phyloP scores from a whole-genome alignment of 2,797 vertebrate species.

The Neomorphus geoffroyi region DNA sequence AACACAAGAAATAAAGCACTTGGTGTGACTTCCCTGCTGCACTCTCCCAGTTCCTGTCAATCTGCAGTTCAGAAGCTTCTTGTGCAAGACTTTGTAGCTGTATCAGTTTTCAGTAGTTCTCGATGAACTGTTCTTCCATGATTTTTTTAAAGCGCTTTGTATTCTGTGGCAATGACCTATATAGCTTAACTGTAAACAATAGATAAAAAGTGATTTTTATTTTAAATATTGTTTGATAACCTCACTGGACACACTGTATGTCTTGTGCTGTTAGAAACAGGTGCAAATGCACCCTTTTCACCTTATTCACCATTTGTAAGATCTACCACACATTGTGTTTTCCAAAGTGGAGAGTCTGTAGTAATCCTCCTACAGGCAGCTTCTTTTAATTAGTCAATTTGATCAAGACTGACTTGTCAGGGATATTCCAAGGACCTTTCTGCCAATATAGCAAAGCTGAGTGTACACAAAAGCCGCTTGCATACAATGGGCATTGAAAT shows the following conservation, averaged over 20 bases:
- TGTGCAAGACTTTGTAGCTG: neutral
- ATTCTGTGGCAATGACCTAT: neutral
- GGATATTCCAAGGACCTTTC: neutral
- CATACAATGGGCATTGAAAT: neutral
- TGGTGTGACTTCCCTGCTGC: neutral
- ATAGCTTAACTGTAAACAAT: neutral
- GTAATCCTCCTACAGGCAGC: neutral
- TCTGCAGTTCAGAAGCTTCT: neutral
- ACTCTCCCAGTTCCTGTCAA: neutral
- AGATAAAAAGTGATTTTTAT: neutral
- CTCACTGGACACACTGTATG: neutral
- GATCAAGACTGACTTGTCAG: neutral
- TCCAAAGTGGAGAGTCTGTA: neutral
- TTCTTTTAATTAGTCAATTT: neutral
- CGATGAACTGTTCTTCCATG: neutral
- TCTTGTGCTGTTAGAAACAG: neutral
- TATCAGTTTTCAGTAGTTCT: neutral
- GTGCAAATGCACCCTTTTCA: neutral
- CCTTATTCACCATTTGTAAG: neutral
- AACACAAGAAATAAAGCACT: neutral
- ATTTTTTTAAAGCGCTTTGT: neutral
- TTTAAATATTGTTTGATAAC: neutral
- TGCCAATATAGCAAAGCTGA: neutral
- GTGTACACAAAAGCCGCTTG: neutral
- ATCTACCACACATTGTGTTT: neutral